Evolutionary conservation across 1,140 invertebrate genomes (phyloP), one percentile per base, ranked within the genome.

Genomic region (Drosophila asahinai): DNA sequence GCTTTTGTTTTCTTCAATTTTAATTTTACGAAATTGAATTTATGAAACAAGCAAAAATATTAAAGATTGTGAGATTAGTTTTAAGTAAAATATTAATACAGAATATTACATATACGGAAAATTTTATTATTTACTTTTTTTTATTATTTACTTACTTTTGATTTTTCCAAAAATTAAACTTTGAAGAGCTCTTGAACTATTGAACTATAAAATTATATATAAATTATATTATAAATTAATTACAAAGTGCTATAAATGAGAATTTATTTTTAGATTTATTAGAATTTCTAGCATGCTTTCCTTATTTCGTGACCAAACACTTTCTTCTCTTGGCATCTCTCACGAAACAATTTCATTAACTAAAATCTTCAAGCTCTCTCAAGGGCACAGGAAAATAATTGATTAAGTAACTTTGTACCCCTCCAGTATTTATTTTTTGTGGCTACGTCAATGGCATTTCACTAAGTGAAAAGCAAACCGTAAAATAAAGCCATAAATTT

Each of bases 401-500:
- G 63, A 55, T 60, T 77, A 38, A 61, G 27, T 43, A 42, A 55
- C 42, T 55, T 54, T 55, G 47, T 61, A 61, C n/a, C 48, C 19
- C 15, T 43, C 25, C 12, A 15, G 62, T 42, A 48, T 7, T 17
- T 1, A 33, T 62, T 33, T 25, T 36, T 55, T 38, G 33, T 65
- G 17, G 6, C 61, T 47, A 66, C 54, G 63, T 77, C 73, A 68
- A 54, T 54, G 42, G 15, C 51, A 40, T 58, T 77, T 58, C 38
- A 67, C 36, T 61, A 57, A 77, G 27, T 77, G 19, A 67, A 77
- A 66, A 59, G 45, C 8, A 12, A 67, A 19, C n/a, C 38, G 22
- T 77, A 62, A 77, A 68, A 77, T 9, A 15, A 9, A 25, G 17
- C 55, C 45, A 63, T 75, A 43, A 33, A 73, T 63, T 19, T 57